Evolutionary conservation across 92 coral and sea anemone species (phyloP).

Genomic region (Siderastrea siderea): DNA sequence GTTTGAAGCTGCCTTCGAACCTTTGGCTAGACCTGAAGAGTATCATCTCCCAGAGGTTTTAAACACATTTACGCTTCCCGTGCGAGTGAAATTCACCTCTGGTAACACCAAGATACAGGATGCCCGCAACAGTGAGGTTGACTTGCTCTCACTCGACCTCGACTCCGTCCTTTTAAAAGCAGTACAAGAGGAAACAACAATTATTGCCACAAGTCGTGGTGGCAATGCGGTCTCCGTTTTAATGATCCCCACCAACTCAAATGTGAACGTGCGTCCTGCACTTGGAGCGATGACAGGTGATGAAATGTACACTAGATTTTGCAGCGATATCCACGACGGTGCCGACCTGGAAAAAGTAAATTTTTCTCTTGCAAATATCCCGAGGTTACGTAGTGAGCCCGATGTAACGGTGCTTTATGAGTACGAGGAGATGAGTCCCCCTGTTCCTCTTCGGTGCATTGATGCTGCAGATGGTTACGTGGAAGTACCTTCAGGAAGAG

Average conservation of each 20-base stretch:
- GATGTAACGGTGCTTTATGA: conserved; percentile 32
- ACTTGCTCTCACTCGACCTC: conserved; percentile 23
- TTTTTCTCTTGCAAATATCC: not conserved
- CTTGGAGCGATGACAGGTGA: conserved; percentile 54
- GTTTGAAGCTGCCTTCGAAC: conserved; percentile 51
- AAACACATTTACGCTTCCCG: conserved; percentile 36
- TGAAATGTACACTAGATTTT: conserved; percentile 48
- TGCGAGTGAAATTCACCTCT: conserved; percentile 51
- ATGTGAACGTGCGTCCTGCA: conserved; percentile 51
- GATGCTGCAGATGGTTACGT: too few relatives aligned
- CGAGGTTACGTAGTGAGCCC: not conserved
- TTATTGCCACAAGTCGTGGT: conserved; percentile 53
- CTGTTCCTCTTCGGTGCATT: too few relatives aligned
- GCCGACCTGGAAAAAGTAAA: conserved; percentile 51
- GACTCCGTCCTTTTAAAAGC: conserved; percentile 60
- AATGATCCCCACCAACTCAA: conserved; percentile 53
- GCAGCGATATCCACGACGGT: conserved; percentile 58
- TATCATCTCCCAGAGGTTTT: conserved; percentile 32
- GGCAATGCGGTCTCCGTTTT: conserved; percentile 45
- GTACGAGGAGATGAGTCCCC: conserved; percentile 53
- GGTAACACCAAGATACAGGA: not conserved
- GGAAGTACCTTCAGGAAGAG: too few relatives aligned
- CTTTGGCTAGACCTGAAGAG: not conserved
- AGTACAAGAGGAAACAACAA: conserved; percentile 15
- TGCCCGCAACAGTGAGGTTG: not conserved